Evolutionary conservation across 2,797 vertebrate genomes (phyloP), one percentile per base, ranked within the genome.

Genomic region (Gymnoscopelus microlampas): DNA sequence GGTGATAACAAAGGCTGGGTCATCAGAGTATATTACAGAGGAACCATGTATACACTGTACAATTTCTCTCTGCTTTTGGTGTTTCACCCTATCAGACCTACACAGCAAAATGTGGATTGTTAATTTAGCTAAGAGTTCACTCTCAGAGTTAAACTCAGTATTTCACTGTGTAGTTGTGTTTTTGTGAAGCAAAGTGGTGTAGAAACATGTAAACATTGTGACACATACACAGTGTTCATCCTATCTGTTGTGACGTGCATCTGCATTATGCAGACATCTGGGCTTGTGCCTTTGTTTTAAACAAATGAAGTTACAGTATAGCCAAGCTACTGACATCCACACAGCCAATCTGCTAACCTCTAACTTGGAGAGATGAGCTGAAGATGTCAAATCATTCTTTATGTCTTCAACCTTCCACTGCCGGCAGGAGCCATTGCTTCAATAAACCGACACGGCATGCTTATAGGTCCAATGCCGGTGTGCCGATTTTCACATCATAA

Each of bases 1-100:
- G 80, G 84, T 84, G 79, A 73, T 78, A 71, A 66, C 72, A 58
- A 61, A 67, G 59, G 12, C 3, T 8, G 65, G 74, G 74, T 86
- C 82, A 84, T 80, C 67, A 59, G 53, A 78, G 53, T 51, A 54
- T 69, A 61, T 66, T 76, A 55, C 51, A 73, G 72, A 78, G 72
- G 83, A 72, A 62, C 67, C 71, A 74, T 72, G 62, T 76, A 72
- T 68, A 63, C 74, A 78, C 24, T 39, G 39, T 39, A 39, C 9
- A 39, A 23, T 73, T 60, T 79, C 80, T 71, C 72, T 39, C 67
- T 75, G 39, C 56, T 63, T 72, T 69, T 15, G 53, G 8, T 63
- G 76, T 65, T 74, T 73, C 12, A 39, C 39, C 26, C 6, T 39
- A 39, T 39, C 39, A 8, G 6, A 39, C 8, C 5, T 39, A 9